These are phyloP conservation scores for Tinamus guttatus DNA, from an alignment of 2,113 vertebrate species.

Conservation along the genomic window DNA sequence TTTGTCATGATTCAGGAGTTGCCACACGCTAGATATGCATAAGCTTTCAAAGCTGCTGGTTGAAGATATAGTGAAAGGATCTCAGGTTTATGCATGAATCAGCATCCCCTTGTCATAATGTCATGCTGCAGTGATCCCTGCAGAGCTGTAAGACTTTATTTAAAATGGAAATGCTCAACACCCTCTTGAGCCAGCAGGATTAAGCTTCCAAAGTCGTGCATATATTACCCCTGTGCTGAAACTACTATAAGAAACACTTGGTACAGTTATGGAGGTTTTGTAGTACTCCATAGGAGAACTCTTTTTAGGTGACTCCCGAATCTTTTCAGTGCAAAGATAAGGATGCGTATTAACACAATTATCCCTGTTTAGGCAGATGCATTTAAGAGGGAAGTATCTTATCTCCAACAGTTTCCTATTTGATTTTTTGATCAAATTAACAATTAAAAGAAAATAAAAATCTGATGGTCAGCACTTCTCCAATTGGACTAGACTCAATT, in stretches of 20 bases:
- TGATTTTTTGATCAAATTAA: not conserved
- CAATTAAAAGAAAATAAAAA: not conserved
- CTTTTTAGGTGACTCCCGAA: not conserved
- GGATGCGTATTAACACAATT: not conserved
- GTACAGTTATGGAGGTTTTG: not conserved
- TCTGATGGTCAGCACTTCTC: not conserved
- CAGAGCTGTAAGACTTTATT: conserved; percentile 66
- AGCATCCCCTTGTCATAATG: conserved; percentile 66
- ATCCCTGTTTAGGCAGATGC: not conserved
- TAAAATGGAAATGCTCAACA: conserved; percentile 51
- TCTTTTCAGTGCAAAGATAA: not conserved
- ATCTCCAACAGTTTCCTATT: not conserved
- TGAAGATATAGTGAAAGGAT: conserved; percentile 34
- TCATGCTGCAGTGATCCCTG: conserved; percentile 69
- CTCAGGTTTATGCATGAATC: conserved; percentile 74
- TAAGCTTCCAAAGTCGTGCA: conserved; percentile 6
- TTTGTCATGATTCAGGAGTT: not conserved
- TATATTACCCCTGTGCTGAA: conserved; percentile 1
- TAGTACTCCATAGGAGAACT: not conserved
- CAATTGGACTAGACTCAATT: not conserved
- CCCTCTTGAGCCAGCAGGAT: conserved; percentile 34
- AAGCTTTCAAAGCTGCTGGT: conserved; percentile 22
- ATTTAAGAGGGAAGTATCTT: not conserved
- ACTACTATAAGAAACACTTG: not conserved
- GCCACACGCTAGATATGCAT: not conserved